phyloP scores from a whole-genome alignment of 2,113 vertebrate genomes.

The Petaurus breviceps region DNA sequence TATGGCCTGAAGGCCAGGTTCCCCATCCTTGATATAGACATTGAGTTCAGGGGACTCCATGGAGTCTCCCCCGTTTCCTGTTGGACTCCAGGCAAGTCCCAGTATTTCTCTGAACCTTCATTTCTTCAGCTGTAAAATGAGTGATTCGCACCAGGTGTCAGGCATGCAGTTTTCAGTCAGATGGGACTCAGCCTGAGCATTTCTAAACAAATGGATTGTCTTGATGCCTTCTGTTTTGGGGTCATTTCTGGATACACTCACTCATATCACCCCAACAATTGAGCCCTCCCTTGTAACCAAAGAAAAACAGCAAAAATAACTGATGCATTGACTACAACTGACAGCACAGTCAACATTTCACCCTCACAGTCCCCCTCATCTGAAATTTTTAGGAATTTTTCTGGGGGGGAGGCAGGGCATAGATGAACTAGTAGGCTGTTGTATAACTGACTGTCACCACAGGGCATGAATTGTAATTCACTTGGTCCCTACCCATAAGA shows the following conservation, averaged over 20 bases:
- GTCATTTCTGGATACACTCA: neutral
- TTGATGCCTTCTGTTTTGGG: neutral
- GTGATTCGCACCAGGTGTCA: neutral
- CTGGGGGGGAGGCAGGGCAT: too few relatives aligned
- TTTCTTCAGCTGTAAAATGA: neutral
- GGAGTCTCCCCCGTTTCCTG: neutral
- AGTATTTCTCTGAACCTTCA: neutral
- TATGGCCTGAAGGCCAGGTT: too few relatives aligned
- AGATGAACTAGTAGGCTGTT: neutral
- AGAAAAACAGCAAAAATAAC: neutral
- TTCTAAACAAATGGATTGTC: neutral
- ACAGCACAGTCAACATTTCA: neutral
- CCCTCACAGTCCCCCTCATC: neutral
- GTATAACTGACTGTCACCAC: neutral
- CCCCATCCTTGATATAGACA: neutral
- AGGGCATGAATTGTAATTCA: neutral
- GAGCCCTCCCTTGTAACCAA: neutral
- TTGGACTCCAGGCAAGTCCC: neutral
- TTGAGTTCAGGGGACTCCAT: conserved; percentile 26
- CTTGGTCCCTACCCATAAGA: neutral
- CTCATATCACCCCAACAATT: neutral
- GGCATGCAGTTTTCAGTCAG: neutral
- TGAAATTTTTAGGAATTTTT: neutral
- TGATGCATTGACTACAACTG: neutral
- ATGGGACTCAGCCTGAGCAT: neutral